Percentiles rank a stretch among this genome's conserved stretches.
Conservation (phyloP, 2,113 vertebrate genomes). For the Rhizomys pruinosus region DNA sequence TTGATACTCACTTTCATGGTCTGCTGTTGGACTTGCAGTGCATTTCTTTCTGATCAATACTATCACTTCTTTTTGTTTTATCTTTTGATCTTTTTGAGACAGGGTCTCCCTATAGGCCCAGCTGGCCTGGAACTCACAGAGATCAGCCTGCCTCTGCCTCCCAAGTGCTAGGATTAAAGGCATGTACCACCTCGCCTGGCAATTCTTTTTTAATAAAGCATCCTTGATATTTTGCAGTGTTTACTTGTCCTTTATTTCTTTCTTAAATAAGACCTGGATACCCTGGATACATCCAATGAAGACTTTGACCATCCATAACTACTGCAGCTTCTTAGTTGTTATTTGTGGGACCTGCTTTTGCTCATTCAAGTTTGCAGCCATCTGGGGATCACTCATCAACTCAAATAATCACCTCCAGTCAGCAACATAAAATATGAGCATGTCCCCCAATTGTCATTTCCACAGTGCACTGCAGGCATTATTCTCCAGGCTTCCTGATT, state of each 20-base stretch:
- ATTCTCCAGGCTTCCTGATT: too few species aligned
- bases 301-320: not conserved
- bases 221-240: not conserved
- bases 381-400: not conserved
- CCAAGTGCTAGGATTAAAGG: too few species aligned
- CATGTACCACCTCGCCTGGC: too few species aligned
- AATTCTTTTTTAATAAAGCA: not conserved
- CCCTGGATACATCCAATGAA: not conserved
- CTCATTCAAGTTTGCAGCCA: slow-evolving; percentile 4
- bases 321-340: not conserved
- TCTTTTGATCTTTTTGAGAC: too few species aligned
- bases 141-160: too few species aligned
- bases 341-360: not conserved
- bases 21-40: not conserved
- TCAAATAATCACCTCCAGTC: slow-evolving; percentile 1
- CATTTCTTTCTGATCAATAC: too few species aligned
- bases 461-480: too few species aligned
- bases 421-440: not conserved
- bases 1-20: not conserved
- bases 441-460: too few species aligned
- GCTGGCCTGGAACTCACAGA: too few species aligned
- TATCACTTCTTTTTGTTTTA: not conserved
- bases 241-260: not conserved
- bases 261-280: not conserved
- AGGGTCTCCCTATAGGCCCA: too few species aligned